These are phyloP conservation scores for Lepidurus apus DNA, from an alignment of 1,140 invertebrate species.

Conservation along the genomic window DNA sequence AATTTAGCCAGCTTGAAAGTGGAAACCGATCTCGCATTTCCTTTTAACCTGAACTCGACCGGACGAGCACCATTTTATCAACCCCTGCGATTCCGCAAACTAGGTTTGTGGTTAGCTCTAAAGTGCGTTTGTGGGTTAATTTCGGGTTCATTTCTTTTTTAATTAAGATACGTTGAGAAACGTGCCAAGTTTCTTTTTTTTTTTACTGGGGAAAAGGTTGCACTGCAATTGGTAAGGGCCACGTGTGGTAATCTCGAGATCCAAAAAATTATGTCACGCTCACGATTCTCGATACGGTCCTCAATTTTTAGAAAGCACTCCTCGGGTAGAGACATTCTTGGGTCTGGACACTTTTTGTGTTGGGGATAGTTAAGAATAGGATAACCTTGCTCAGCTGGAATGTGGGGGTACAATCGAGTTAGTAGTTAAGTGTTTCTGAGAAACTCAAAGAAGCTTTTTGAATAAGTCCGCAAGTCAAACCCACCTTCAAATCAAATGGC, in stretches of 20 bases:
- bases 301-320: constrained; percentile 8
- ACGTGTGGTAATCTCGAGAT: constrained; percentile 7
- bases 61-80: background rate
- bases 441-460: background rate
- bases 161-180: background rate
- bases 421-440: background rate
- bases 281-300: constrained; percentile 17
- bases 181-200: background rate
- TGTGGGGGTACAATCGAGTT: background rate
- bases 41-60: background rate
- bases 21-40: constrained; percentile 5
- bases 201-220: background rate
- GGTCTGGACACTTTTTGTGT: background rate
- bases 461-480: constrained; percentile 7
- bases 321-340: background rate
- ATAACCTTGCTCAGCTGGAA: background rate
- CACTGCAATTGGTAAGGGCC: constrained; percentile 2
- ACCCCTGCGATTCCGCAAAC: background rate
- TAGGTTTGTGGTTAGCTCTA: background rate
- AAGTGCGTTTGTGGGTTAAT: background rate
- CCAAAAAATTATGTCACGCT: background rate
- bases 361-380: background rate
- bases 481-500: background rate
- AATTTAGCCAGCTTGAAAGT: background rate
- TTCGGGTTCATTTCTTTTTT: background rate